phyloP scores from a whole-genome alignment of 2,113 vertebrate species.

The Epinephelus lanceolatus region DNA sequence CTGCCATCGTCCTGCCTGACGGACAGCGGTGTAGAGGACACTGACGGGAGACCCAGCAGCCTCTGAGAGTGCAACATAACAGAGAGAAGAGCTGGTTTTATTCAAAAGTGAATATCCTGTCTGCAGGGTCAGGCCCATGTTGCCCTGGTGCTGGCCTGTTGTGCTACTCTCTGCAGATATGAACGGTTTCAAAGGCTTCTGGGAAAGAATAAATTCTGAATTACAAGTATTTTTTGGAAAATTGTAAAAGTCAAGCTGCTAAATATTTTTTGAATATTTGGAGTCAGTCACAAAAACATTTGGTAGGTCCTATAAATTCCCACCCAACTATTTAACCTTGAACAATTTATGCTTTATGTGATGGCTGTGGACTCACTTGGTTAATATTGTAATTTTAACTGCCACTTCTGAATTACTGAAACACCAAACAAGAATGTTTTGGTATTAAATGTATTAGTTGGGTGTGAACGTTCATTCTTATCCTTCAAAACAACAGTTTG shows the following conservation, averaged over 20 bases:
- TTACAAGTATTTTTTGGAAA: background rate
- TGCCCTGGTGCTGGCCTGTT: background rate
- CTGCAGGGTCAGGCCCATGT: background rate
- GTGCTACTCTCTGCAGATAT: background rate
- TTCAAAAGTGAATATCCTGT: constrained; percentile 23
- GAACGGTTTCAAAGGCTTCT: background rate
- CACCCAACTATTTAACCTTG: background rate
- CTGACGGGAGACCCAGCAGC: constrained; percentile 41
- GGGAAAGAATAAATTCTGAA: background rate
- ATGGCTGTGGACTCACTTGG: background rate
- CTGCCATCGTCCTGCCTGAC: constrained; percentile 44
- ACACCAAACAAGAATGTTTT: background rate
- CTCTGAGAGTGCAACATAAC: constrained; percentile 31
- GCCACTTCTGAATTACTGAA: background rate
- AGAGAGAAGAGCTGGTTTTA: constrained; percentile 25
- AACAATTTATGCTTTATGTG: background rate
- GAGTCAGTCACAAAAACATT: background rate
- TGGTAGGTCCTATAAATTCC: background rate
- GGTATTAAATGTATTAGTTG: background rate
- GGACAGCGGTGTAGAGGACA: constrained; percentile 43
- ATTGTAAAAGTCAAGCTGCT: background rate
- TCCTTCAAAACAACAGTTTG: background rate
- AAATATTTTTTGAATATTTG: background rate
- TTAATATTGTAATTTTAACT: background rate
- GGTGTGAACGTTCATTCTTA: background rate